A percentile compares a stretch with the other conserved stretches of the same genome.
Conservation (phyloP, 2,113 vertebrate genomes). For the Piprites chloris region DNA sequence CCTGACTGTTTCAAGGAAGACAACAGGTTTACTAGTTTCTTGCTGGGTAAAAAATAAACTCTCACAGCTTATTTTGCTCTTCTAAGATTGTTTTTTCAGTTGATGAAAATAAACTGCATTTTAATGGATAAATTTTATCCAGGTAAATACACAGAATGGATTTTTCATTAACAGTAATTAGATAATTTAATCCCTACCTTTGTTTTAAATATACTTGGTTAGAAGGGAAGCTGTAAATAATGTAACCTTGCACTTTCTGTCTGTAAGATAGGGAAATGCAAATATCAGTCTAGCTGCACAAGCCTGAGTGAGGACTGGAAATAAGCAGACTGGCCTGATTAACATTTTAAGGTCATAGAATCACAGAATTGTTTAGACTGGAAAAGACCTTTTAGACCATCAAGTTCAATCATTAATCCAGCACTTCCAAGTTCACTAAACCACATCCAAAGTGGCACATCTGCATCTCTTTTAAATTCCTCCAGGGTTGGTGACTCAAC, state of each 20-base stretch:
- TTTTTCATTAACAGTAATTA: background rate
- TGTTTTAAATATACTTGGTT: background rate
- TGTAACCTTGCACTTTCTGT: background rate
- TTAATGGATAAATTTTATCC: background rate
- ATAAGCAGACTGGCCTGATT: background rate
- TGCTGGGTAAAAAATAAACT: background rate
- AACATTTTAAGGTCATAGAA: background rate
- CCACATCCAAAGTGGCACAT: background rate
- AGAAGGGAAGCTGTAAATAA: constrained; percentile 29
- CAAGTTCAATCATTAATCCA: background rate
- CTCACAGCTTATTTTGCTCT: background rate
- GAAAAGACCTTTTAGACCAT: background rate
- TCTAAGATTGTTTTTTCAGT: background rate
- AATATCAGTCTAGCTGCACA: background rate
- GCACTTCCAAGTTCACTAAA: background rate
- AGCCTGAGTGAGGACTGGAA: background rate
- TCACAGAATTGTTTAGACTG: background rate
- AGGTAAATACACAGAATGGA: background rate
- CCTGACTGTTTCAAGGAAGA: background rate
- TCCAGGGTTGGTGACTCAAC: background rate
- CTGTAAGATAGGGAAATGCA: background rate
- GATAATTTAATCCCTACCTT: background rate
- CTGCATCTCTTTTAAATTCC: background rate
- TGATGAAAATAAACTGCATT: background rate
- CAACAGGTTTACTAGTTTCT: background rate